Conservation (phyloP, 2,888 invertebrate genomes). For the Scrobipalpa atriplicella region DNA sequence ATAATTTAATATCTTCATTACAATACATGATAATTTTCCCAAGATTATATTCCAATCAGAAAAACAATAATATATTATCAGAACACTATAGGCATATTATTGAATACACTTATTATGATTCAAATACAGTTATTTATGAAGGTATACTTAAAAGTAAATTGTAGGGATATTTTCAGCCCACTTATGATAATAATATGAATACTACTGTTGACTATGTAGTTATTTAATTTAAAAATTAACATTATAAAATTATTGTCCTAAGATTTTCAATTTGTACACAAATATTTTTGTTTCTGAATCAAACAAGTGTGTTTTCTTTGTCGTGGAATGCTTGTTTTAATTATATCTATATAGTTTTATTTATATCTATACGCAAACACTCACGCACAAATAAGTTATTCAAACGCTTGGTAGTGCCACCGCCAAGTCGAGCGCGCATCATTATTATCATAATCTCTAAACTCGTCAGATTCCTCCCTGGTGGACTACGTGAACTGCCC, state of each 20-base stretch:
- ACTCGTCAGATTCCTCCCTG: constrained; percentile 87
- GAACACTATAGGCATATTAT: neutral
- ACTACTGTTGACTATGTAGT: too few relatives aligned
- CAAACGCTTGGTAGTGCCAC: neutral
- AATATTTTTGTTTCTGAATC: too few relatives aligned
- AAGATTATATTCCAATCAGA: neutral
- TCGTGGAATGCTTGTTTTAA: too few relatives aligned
- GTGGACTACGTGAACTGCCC: constrained; percentile 92
- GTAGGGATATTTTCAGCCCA: too few relatives aligned
- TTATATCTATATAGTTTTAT: too few relatives aligned
- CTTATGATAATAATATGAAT: too few relatives aligned
- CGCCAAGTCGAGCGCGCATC: neutral
- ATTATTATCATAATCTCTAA: neutral
- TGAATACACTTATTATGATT: neutral
- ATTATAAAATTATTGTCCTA: too few relatives aligned
- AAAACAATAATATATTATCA: neutral
- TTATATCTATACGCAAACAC: too few relatives aligned
- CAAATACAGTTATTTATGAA: neutral
- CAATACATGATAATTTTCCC: neutral
- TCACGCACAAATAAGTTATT: neutral
- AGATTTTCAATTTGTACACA: too few relatives aligned
- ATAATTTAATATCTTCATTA: neutral
- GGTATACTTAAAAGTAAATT: neutral
- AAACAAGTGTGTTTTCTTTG: too few relatives aligned
- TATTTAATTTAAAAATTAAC: too few relatives aligned